A percentile compares a stretch with the other conserved stretches of the same genome.
These are phyloP conservation scores for Lacanobia oleracea DNA, from an alignment of 2,888 invertebrate species.

Conservation along the genomic window DNA sequence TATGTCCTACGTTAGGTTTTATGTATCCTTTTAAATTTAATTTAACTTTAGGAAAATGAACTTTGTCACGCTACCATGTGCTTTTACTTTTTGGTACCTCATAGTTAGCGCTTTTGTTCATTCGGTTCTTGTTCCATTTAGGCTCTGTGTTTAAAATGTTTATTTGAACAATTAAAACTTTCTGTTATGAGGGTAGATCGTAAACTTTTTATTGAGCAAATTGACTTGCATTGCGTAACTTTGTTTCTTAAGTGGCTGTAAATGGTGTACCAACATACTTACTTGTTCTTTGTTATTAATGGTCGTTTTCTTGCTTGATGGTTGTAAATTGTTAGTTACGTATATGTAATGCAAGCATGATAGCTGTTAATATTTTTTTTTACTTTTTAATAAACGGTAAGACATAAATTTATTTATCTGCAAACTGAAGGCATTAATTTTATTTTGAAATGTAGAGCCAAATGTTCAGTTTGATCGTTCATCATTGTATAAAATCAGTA, in stretches of 20 bases:
- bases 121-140: slow-evolving; percentile 27
- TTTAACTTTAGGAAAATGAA: slow-evolving; percentile 51
- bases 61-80: slow-evolving; percentile 31
- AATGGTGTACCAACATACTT: slow-evolving; percentile 43
- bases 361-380: too few species aligned
- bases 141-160: slow-evolving; percentile 24
- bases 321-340: not conserved
- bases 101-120: slow-evolving; percentile 43
- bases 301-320: not conserved
- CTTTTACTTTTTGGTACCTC: slow-evolving; percentile 29
- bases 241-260: slow-evolving; percentile 49
- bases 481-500: slow-evolving; percentile 12
- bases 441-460: not conserved
- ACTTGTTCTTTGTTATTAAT: slow-evolving; percentile 42
- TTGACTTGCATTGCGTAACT: slow-evolving; percentile 47
- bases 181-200: slow-evolving; percentile 32
- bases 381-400: not conserved
- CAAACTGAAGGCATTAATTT: not conserved
- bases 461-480: not conserved
- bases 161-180: slow-evolving; percentile 48
- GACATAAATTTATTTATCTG: not conserved
- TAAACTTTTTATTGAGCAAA: slow-evolving; percentile 54
- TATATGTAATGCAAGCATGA: not conserved
- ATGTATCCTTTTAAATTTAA: slow-evolving; percentile 64
- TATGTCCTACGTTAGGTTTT: slow-evolving; percentile 70